Evolutionary conservation across 2,113 vertebrate genomes (phyloP), one percentile per base, ranked within the genome.

Genomic region (Xenopus laevis): DNA sequence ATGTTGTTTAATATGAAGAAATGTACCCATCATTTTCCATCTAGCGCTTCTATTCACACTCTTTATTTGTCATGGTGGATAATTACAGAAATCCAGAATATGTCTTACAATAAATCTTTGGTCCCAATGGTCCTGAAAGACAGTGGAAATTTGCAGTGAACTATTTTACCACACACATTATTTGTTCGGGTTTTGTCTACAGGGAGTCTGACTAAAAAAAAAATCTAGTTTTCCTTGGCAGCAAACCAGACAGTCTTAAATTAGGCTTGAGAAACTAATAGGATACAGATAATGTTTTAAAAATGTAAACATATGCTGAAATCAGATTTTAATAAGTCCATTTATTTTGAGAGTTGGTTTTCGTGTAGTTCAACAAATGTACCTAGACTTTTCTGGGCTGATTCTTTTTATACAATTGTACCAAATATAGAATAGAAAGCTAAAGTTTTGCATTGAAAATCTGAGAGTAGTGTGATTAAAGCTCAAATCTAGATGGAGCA

Each of bases 211-310:
- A 23, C 11, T 16, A 52, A 18, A 53, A 52, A 52, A 10, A 72
- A 65, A 16, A 13, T 27, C 27, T 16, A 8, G 40, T 73, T 73
- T 73, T 44, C 15, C 21, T 73, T 73, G 71, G 71, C 50, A 16
- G 17, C 10, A 23, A 17, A 30, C 15, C 57, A 67, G 20, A 33
- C 40, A 61, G n/a, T 27, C 47, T 74, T 52, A 74, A 68, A 59
- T 74, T 74, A 8, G 18, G 16, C 45, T 45, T 60, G 64, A 68
- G 57, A 74, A 74, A 20, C 53, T 66, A 50, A 74, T 74, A 59
- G 47, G 53, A 68, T 52, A 18, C 64, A 74, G 53, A 68, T 74
- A 60, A 52, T 18, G 15, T 60, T 16, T 17, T 66, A 16, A 74
- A 74, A 59, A 58, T 44, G 45, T 60, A 61, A 74, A 68, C 65